Conservation (phyloP, 2,888 invertebrate species). For the Phytoseiulus persimilis region DNA sequence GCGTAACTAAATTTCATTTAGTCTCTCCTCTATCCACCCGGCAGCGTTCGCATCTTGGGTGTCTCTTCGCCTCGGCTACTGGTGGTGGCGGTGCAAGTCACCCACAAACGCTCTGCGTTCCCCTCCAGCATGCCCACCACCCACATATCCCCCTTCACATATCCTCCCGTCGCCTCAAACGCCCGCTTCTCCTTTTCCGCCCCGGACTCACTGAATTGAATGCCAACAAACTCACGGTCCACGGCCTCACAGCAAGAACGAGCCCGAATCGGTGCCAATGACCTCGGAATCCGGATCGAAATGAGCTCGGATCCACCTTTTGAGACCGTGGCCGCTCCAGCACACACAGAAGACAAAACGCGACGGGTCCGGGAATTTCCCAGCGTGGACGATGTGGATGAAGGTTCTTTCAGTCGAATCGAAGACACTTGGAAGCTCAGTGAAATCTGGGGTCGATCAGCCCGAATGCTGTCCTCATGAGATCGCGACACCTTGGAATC, state of each 20-base stretch:
- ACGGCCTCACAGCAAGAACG: background rate
- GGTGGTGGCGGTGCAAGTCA: background rate
- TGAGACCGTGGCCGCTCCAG: background rate
- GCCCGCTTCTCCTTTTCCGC: background rate
- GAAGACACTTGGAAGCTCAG: background rate
- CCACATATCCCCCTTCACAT: background rate
- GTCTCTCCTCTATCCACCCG: constrained; percentile 21
- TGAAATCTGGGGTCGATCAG: background rate
- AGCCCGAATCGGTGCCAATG: background rate
- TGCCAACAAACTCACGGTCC: background rate
- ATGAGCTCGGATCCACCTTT: background rate
- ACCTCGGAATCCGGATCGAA: background rate
- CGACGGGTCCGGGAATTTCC: too few species aligned
- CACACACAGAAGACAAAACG: background rate
- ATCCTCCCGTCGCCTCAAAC: background rate
- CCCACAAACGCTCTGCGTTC: background rate
- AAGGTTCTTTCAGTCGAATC: background rate
- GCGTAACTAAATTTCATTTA: constrained; percentile 39
- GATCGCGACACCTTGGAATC: background rate
- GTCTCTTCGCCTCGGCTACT: background rate
- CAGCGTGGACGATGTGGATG: background rate
- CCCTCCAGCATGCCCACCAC: background rate
- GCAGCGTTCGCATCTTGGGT: background rate
- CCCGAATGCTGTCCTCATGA: background rate
- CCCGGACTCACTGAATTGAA: background rate